phyloP scores from a whole-genome alignment of 1,140 invertebrate genomes.

The Polypedilum pembai region DNA sequence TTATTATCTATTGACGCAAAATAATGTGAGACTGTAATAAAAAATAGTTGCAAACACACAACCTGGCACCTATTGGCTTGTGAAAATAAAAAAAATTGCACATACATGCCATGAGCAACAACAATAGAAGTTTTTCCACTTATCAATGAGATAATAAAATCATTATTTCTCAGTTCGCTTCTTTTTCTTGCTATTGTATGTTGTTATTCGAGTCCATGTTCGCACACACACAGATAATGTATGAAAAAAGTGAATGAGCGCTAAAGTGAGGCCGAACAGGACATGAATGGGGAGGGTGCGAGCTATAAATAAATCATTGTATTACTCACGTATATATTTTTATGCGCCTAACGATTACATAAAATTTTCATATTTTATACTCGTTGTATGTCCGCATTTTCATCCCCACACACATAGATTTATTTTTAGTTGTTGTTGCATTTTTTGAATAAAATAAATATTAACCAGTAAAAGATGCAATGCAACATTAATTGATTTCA shows the following conservation, averaged over 20 bases:
- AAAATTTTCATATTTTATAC: constrained; percentile 24
- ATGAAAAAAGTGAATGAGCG: not conserved
- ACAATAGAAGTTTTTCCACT: constrained; percentile 8
- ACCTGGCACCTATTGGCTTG: constrained; percentile 24
- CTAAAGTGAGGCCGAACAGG: not conserved
- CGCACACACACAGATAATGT: not conserved
- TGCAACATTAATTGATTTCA: not conserved
- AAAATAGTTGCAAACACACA: constrained; percentile 16
- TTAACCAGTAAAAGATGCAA: constrained; percentile 11
- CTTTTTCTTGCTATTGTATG: not conserved
- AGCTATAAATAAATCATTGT: constrained; percentile 24
- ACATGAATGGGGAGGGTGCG: not conserved
- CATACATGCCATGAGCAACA: not conserved
- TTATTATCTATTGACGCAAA: constrained; percentile 12
- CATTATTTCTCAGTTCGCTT: constrained; percentile 21
- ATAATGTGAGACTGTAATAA: constrained; percentile 1
- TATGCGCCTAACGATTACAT: not conserved
- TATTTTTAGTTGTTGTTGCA: too few species aligned
- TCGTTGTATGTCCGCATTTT: not conserved
- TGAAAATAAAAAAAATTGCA: not conserved
- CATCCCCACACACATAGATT: too few species aligned
- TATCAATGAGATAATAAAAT: constrained; percentile 24
- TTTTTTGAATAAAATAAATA: not conserved
- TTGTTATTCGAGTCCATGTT: not conserved
- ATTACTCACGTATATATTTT: constrained; percentile 24